Evolutionary conservation across 2,113 vertebrate species (phyloP).

Genomic region (Thalassoma bifasciatum): DNA sequence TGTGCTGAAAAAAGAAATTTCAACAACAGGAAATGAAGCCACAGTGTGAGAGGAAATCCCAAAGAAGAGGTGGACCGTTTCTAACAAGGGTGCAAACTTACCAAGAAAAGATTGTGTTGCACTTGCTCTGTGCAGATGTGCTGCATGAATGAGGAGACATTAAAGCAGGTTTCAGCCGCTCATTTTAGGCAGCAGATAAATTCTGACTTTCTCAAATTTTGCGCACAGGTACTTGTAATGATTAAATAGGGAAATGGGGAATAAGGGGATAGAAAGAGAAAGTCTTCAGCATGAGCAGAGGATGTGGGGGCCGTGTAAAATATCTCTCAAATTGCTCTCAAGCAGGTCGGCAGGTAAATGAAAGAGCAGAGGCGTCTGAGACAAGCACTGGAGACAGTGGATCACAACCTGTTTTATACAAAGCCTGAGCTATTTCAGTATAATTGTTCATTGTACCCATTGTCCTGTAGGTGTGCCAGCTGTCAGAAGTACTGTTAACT

Average conservation of each 20-base stretch:
- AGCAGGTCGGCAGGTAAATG: neutral
- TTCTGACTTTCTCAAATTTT: neutral
- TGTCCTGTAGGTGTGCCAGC: neutral
- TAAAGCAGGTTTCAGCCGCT: neutral
- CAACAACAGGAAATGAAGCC: conserved; percentile 83
- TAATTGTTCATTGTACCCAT: conserved; percentile 7
- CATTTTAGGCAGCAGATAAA: neutral
- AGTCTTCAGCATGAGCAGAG: neutral
- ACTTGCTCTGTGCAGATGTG: conserved; percentile 40
- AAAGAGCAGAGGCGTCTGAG: neutral
- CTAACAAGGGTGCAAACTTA: conserved; percentile 48
- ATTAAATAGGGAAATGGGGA: too few species aligned
- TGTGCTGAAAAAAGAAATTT: conserved; percentile 77
- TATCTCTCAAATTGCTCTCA: neutral
- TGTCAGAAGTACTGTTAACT: neutral
- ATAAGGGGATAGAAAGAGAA: neutral
- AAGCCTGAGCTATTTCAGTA: conserved; percentile 17
- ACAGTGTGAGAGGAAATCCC: conserved; percentile 75
- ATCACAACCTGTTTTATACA: too few species aligned
- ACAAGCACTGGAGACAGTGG: too few species aligned
- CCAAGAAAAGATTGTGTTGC: conserved; percentile 20
- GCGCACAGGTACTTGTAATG: too few species aligned
- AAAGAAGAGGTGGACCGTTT: conserved; percentile 45
- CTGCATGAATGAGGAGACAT: conserved; percentile 9
- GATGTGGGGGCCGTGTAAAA: too few species aligned